These are phyloP conservation scores for Leptatherina wallacei DNA, from an alignment of 2,797 vertebrate genomes.

Conservation along the genomic window DNA sequence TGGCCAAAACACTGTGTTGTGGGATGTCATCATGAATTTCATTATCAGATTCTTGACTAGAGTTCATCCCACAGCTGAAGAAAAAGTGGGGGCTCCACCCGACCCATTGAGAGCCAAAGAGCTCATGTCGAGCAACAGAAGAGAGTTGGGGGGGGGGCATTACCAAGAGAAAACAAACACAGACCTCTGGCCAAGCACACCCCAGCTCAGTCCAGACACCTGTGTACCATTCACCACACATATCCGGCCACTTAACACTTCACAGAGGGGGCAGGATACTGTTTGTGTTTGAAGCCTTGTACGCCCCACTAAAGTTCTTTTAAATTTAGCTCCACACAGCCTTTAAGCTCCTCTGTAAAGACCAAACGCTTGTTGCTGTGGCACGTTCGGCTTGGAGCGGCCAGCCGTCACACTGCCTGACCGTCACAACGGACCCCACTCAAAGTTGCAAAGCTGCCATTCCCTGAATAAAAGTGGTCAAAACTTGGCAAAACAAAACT, in stretches of 20 bases:
- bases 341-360: conserved; percentile 33
- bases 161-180: conserved; percentile 77
- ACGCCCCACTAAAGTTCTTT: conserved; percentile 56
- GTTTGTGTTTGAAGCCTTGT: conserved; percentile 71
- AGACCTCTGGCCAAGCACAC: conserved; percentile 66
- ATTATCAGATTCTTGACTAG: conserved; percentile 50
- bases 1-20: conserved; percentile 40
- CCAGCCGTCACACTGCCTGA: conserved; percentile 58
- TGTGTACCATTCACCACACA: conserved; percentile 77
- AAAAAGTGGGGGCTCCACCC: conserved; percentile 10
- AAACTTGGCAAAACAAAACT: conserved; percentile 62
- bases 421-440: conserved; percentile 56
- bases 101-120: conserved; percentile 63
- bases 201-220: conserved; percentile 66
- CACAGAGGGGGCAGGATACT: conserved; percentile 60
- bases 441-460: conserved; percentile 26
- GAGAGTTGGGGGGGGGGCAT: conserved; percentile 58
- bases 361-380: conserved; percentile 42
- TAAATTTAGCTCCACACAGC: conserved; percentile 55
- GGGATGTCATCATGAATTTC: conserved; percentile 57
- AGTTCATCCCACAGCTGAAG: conserved; percentile 37
- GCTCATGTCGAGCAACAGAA: conserved; percentile 53
- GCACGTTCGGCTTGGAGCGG: conserved; percentile 52
- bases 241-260: conserved; percentile 79
- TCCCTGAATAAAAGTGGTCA: conserved; percentile 51